These are phyloP conservation scores for Pogona vitticeps DNA, from an alignment of 2,113 vertebrate species.

Conservation along the genomic window DNA sequence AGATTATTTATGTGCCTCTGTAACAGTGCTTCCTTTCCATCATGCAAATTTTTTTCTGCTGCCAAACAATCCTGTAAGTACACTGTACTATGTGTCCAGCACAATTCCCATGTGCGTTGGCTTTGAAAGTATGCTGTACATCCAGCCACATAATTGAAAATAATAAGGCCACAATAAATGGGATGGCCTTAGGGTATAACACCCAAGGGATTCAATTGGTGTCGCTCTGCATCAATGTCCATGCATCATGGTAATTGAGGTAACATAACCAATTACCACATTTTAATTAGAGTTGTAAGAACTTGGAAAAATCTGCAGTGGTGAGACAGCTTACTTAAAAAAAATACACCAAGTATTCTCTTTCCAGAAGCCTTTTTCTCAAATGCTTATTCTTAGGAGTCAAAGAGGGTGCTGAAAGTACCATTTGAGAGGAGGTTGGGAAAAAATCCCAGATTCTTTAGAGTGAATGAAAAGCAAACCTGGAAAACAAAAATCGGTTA, in stretches of 20 bases:
- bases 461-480: constrained; percentile 39
- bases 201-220: constrained; percentile 83
- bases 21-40: constrained; percentile 29
- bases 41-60: constrained; percentile 40
- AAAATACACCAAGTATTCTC: constrained; percentile 51
- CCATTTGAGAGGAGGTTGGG: constrained; percentile 36
- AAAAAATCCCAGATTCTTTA: constrained; percentile 48
- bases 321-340: constrained; percentile 71
- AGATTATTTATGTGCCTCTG: constrained; percentile 45
- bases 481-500: constrained; percentile 57
- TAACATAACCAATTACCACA: constrained; percentile 86
- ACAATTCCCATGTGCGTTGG: constrained; percentile 63
- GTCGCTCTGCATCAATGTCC: constrained; percentile 83
- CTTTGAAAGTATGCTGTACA: constrained; percentile 75
- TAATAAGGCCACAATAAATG: constrained; percentile 82
- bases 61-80: constrained; percentile 54
- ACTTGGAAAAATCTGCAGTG: constrained; percentile 78
- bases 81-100: constrained; percentile 63
- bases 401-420: constrained; percentile 45
- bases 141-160: constrained; percentile 81
- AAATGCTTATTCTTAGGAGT: constrained; percentile 44
- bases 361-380: constrained; percentile 51
- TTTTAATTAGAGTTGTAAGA: constrained; percentile 87
- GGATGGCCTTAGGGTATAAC: constrained; percentile 82
- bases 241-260: constrained; percentile 85